These are phyloP conservation scores for Apis cerana DNA, from an alignment of 1,140 invertebrate species.

Conservation along the genomic window DNA sequence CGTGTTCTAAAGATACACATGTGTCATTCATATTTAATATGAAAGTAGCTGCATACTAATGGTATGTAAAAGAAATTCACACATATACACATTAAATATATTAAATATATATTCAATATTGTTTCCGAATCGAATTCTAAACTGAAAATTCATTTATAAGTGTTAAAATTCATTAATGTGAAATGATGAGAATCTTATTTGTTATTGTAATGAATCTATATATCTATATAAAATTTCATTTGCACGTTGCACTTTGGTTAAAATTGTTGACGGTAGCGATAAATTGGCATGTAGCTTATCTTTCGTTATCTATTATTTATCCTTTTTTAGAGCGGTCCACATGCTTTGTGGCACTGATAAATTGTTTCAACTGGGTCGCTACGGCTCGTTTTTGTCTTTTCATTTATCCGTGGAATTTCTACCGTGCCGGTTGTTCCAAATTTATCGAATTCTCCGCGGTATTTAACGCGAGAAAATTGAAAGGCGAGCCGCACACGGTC, in stretches of 20 bases:
- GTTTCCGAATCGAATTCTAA: background rate
- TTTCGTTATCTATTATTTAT: constrained; percentile 47
- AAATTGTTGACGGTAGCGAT: constrained; percentile 34
- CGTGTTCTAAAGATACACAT: constrained; percentile 16
- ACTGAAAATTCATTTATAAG: constrained; percentile 6
- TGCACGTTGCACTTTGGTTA: constrained; percentile 3
- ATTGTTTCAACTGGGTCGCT: constrained; percentile 31
- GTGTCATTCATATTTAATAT: constrained; percentile 7
- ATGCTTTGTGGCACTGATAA: constrained; percentile 30
- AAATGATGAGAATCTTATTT: background rate
- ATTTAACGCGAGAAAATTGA: constrained; percentile 5
- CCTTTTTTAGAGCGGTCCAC: constrained; percentile 31
- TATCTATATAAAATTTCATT: constrained; percentile 10
- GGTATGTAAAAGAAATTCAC: background rate
- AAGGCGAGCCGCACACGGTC: background rate
- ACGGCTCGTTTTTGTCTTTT: constrained; percentile 17
- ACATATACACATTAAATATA: background rate
- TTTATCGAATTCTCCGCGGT: constrained; percentile 15
- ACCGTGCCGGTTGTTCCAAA: background rate
- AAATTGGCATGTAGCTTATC: constrained; percentile 43
- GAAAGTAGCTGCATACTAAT: background rate
- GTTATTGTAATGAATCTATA: background rate
- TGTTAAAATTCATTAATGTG: background rate
- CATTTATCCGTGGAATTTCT: constrained; percentile 16
- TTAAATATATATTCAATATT: too few relatives aligned